These are phyloP conservation scores for Lasioglossum albipes DNA, from an alignment of 1,140 invertebrate species.

Conservation along the genomic window DNA sequence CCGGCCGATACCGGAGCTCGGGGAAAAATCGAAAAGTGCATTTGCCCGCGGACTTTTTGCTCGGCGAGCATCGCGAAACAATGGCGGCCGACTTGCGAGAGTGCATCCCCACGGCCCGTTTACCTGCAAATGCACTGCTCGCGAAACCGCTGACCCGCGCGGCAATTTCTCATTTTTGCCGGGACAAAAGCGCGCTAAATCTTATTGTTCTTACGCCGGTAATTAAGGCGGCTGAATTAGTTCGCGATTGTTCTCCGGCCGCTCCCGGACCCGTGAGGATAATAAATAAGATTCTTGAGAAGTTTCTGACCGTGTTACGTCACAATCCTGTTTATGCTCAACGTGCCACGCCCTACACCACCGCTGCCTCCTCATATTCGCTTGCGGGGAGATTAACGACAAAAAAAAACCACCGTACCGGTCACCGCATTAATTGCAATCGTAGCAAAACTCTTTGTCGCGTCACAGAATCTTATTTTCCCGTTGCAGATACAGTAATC, in stretches of 20 bases:
- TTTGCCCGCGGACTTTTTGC: conserved; percentile 19
- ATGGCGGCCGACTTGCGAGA: conserved; percentile 33
- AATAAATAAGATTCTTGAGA: conserved; percentile 79
- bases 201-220: conserved; percentile 79
- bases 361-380: too few relatives aligned
- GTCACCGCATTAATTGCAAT: conserved; percentile 31
- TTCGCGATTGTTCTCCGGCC: conserved; percentile 73
- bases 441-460: conserved; percentile 18
- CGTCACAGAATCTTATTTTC: conserved; percentile 3
- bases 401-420: not conserved
- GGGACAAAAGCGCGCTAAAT: conserved; percentile 78
- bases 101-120: conserved; percentile 45
- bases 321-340: conserved; percentile 71
- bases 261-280: conserved; percentile 59
- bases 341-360: conserved; percentile 37
- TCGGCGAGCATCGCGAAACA: conserved; percentile 34
- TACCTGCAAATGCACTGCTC: conserved; percentile 50
- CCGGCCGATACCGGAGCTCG: not conserved
- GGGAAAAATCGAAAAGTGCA: conserved; percentile 27
- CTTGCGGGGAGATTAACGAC: too few relatives aligned
- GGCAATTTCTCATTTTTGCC: conserved; percentile 79
- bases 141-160: conserved; percentile 70
- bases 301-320: conserved; percentile 71
- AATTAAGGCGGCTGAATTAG: conserved; percentile 79
- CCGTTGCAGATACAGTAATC: not conserved